Evolutionary conservation across 1,140 invertebrate species (phyloP).

Genomic region (Scaptomyza graminum): DNA sequence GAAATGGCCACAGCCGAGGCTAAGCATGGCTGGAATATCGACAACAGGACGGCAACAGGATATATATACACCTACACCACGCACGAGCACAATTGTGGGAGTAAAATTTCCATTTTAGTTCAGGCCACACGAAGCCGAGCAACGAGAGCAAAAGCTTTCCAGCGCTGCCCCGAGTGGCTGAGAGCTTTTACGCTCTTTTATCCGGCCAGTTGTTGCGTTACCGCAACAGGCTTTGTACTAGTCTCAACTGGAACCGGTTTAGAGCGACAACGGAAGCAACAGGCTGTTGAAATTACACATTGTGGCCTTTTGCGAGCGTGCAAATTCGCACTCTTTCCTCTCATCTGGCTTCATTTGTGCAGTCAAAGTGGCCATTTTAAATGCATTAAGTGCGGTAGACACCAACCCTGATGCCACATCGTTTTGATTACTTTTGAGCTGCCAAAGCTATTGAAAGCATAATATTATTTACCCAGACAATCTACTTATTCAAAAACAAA

Average conservation of each 20-base stretch:
- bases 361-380: slow-evolving; percentile 68
- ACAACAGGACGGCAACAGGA: slow-evolving; percentile 17
- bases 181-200: slow-evolving; percentile 66
- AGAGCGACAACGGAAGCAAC: slow-evolving; percentile 52
- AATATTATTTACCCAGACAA: slow-evolving; percentile 16
- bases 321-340: not conserved
- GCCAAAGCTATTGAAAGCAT: slow-evolving; percentile 9
- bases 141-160: slow-evolving; percentile 53
- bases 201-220: slow-evolving; percentile 74
- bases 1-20: slow-evolving; percentile 59
- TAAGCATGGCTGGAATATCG: slow-evolving; percentile 61
- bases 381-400: slow-evolving; percentile 66
- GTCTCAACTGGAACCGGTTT: slow-evolving; percentile 41
- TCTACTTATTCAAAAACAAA: not conserved
- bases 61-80: slow-evolving; percentile 55
- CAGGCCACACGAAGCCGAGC: slow-evolving; percentile 14
- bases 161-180: not conserved
- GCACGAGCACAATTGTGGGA: slow-evolving; percentile 45
- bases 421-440: slow-evolving; percentile 33
- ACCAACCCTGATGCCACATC: slow-evolving; percentile 20
- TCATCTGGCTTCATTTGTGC: slow-evolving; percentile 2
- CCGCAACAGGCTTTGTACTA: slow-evolving; percentile 66
- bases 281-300: slow-evolving; percentile 45
- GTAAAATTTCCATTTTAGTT: slow-evolving; percentile 51
- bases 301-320: slow-evolving; percentile 21